Evolutionary conservation across 2,797 vertebrate genomes (phyloP), one percentile per base, ranked within the genome.

Genomic region (Phylloscopus collybita): DNA sequence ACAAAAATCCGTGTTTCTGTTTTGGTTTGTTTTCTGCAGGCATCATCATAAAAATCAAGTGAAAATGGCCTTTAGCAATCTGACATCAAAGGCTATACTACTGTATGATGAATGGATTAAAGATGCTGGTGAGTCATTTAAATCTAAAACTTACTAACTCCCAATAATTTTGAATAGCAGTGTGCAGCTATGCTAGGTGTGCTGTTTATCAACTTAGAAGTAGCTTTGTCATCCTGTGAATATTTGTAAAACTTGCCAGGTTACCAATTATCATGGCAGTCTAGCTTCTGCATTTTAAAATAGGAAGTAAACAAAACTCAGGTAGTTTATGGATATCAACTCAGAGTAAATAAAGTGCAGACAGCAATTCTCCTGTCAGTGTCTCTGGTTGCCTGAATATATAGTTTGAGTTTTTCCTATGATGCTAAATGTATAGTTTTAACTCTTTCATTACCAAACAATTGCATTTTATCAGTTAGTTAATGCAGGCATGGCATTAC

Each of bases 61-160:
- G 96, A 98, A 98, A 96, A 99, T 99, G 99, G 98, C 98, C n/a
- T 96, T 99, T 50, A 97, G 95, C 44, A 97, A 98, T 67, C 97
- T 99, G 70, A 99, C 98, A 80, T 98, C 98, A 6, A 98, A 98
- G 25, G 99, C 98, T 10, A 98, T 98, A 5, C 97, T 97, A 22
- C 97, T 99, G 80, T 99, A 99, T 76, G 98, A 99, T 81, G 97
- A 98, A 71, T 99, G 98, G 98, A 97, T 99, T 93, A 98, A 99
- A 97, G 97, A 98, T 97, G 99, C 99, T 14, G 99, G 99, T 99
- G 96, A 98, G 98, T 98, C 70, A 90, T 75, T 95, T 84, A 73
- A 88, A 56, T 86, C 62, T 64, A 42, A 86, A 83, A 53, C 8
- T 50, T 78, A 67, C 3, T 60, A 82, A 66, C 51, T 86, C 88